A percentile compares a stretch with the other conserved stretches of the same genome.
phyloP scores from a whole-genome alignment of 2,797 vertebrate genomes.

The Manis pentadactyla region DNA sequence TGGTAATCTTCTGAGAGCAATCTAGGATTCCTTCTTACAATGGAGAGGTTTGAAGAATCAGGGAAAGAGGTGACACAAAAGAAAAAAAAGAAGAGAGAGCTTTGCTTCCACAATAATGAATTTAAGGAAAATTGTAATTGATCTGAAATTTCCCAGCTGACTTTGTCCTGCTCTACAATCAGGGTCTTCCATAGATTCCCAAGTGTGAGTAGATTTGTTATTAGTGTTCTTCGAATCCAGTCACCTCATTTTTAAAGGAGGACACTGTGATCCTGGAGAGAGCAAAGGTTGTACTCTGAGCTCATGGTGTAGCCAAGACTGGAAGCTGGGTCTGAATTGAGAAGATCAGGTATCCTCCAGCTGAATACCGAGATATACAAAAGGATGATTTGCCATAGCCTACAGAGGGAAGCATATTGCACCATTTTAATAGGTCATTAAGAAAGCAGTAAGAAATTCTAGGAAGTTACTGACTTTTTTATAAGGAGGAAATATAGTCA shows the following conservation, averaged over 20 bases:
- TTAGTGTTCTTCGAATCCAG: not conserved
- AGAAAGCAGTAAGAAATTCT: not conserved
- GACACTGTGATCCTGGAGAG: not conserved
- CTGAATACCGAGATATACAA: not conserved
- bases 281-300: not conserved
- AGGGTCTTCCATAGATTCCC: not conserved
- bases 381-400: not conserved
- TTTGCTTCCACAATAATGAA: not conserved
- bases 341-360: not conserved
- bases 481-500: not conserved
- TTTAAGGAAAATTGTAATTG: not conserved
- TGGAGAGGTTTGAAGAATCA: constrained; percentile 23
- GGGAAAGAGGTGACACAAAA: not conserved
- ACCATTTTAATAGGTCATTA: not conserved
- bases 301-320: not conserved
- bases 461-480: not conserved
- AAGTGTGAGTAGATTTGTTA: not conserved
- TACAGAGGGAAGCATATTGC: not conserved
- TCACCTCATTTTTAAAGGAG: not conserved
- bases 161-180: not conserved
- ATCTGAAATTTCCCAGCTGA: not conserved
- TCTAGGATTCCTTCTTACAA: constrained; percentile 28
- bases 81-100: not conserved
- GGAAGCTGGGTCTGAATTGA: not conserved
- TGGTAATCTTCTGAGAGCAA: constrained; percentile 65